phyloP scores from a whole-genome alignment of 2,113 vertebrate species.

The Erpornis zantholeuca region DNA sequence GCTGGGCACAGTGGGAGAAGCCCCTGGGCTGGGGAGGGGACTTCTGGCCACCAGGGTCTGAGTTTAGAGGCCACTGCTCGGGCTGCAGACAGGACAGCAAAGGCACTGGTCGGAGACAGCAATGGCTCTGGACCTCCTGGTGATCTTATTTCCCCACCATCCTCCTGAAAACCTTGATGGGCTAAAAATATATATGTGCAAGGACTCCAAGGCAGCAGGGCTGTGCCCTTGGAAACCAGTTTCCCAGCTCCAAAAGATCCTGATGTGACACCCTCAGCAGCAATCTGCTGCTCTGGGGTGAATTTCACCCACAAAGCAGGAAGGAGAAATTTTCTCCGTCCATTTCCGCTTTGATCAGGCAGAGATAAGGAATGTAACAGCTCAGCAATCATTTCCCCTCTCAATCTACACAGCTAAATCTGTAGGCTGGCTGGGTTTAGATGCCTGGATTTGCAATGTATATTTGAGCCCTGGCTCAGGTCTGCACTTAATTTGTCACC shows the following conservation, averaged over 20 bases:
- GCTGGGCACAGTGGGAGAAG: not conserved
- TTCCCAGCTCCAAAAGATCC: not conserved
- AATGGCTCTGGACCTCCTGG: not conserved
- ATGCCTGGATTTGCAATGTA: not conserved
- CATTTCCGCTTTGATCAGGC: not conserved
- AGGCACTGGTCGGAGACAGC: not conserved
- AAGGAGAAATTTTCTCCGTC: not conserved
- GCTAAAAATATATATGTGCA: not conserved
- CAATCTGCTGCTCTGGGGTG: not conserved
- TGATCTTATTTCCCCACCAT: not conserved
- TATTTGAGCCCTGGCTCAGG: not conserved
- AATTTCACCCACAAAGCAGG: not conserved
- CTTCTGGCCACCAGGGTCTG: not conserved
- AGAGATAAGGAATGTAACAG: not conserved
- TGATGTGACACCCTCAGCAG: not conserved
- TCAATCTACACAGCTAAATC: not conserved
- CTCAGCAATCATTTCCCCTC: not conserved
- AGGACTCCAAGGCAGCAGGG: not conserved
- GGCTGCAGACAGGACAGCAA: not conserved
- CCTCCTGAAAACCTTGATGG: not conserved
- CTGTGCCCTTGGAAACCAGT: not conserved
- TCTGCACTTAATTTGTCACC: not conserved
- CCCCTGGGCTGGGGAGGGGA: not conserved
- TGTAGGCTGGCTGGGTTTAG: not conserved
- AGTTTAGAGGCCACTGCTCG: not conserved